A percentile compares a stretch with the other conserved stretches of the same genome.
Conservation (phyloP, 2,113 vertebrate genomes). For the Peromyscus maniculatus region DNA sequence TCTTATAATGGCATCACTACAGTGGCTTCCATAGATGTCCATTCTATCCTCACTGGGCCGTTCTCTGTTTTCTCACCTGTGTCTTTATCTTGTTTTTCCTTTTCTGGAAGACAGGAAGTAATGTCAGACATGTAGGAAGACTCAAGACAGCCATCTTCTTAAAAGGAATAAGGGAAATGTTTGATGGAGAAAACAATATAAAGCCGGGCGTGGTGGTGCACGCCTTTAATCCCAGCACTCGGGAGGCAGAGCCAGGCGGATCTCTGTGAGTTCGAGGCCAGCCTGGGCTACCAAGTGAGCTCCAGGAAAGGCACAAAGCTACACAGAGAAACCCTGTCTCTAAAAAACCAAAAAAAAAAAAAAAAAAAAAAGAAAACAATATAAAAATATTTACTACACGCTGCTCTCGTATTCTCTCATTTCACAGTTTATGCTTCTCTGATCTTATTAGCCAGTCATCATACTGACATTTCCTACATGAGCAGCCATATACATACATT, state of each 20-base stretch:
- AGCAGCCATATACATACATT: neutral
- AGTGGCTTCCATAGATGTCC: neutral
- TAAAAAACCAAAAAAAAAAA: too few relatives aligned
- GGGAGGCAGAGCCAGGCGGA: too few relatives aligned
- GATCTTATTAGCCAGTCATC: neutral
- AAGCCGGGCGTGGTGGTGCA: too few relatives aligned
- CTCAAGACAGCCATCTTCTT: neutral
- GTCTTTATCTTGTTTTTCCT: neutral
- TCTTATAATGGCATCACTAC: neutral
- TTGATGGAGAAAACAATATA: neutral
- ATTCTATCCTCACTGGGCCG: neutral
- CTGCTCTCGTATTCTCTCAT: neutral
- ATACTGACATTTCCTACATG: neutral
- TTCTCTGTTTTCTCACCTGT: neutral
- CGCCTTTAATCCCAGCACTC: too few relatives aligned
- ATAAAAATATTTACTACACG: neutral
- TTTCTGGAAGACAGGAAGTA: neutral
- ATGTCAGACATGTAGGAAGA: neutral
- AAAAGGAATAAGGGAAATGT: slow-evolving; percentile 29
- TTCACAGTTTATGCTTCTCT: neutral
- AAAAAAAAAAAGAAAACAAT: too few relatives aligned
- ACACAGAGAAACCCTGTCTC: too few relatives aligned
- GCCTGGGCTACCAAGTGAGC: too few relatives aligned
- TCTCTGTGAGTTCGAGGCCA: too few relatives aligned
- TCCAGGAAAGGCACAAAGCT: too few relatives aligned